Evolutionary conservation across 2,797 vertebrate species (phyloP), one percentile per base, ranked within the genome.

Genomic region (Pelodytes ibericus): DNA sequence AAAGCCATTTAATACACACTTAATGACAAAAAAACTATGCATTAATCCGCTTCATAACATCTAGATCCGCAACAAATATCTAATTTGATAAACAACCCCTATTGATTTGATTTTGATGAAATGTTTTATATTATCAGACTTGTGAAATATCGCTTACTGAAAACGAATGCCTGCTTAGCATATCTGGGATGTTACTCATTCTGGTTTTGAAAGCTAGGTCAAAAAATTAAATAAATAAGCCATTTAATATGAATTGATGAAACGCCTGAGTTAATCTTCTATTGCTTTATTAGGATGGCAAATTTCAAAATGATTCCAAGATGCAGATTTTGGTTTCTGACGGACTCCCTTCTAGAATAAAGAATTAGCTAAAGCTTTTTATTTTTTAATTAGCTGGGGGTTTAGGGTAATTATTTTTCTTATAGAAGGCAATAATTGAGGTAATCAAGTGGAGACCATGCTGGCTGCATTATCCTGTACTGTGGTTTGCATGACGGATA

Each of bases 361-460:
- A 29, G 61, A 60, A 78, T 78, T 72, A 72, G 72, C 69, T 72
- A 51, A 61, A 60, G 61, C 75, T 51, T 72, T 77, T 77, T 36
- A 6, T 47, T 25, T 49, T 53, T 72, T 78, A 66, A 78, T 78
- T 72, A 78, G 53, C 59, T 61, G 62, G 39, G n/a, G 60, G 67
- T 78, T 72, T 60, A 72, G 62, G 41, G 41, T 72, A 72, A 78
- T 78, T 78, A 67, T 60, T 71, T 65, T 31, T 36, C 60, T 57
- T 77, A 78, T 39, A 27, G 36, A 13, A 60, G 69, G 27, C 62
- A 29, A 78, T 78, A 72, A 72, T 59, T 72, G 39, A 72, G 62
- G 71, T 72, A 72, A 77, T 72, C 68, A 71, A 77, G 72, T 51
- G 26, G 39, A 72, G 39, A 67, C 67, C 69, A 16, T 49, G 75